A percentile compares a stretch with the other conserved stretches of the same genome.
phyloP scores from a whole-genome alignment of 2,888 invertebrate genomes.

The Halictus quadricinctus region DNA sequence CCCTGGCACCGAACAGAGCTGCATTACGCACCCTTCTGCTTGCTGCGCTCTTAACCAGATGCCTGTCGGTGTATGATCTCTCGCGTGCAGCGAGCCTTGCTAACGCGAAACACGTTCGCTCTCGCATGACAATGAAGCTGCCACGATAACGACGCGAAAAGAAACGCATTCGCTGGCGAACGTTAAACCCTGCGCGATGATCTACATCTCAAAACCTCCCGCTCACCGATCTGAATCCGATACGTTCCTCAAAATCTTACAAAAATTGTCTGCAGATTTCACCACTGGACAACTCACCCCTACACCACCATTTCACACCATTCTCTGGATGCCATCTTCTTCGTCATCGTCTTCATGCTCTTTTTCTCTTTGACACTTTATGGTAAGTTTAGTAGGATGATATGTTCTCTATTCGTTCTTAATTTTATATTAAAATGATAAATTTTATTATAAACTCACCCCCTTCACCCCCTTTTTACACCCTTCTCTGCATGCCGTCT shows the following conservation, averaged over 20 bases:
- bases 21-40: constrained; percentile 76
- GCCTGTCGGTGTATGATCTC: constrained; percentile 58
- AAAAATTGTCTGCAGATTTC: neutral
- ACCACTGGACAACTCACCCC: neutral
- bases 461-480: too few relatives aligned
- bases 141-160: constrained; percentile 31
- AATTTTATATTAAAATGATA: too few relatives aligned
- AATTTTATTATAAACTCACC: too few relatives aligned
- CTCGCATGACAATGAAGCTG: constrained; percentile 48
- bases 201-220: neutral
- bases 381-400: too few relatives aligned
- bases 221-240: neutral
- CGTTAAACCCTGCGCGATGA: constrained; percentile 3
- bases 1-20: constrained; percentile 68
- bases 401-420: too few relatives aligned
- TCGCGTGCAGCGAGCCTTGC: constrained; percentile 57
- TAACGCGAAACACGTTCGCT: constrained; percentile 55
- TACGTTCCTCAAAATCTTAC: neutral
- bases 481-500: too few relatives aligned
- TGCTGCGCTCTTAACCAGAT: constrained; percentile 67
- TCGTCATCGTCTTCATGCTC: neutral
- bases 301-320: neutral
- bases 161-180: constrained; percentile 25
- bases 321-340: neutral
- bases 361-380: neutral